Base-by-base conservation (phyloP, 2,888 invertebrate species). In the Endomychus coccineus region DNA sequence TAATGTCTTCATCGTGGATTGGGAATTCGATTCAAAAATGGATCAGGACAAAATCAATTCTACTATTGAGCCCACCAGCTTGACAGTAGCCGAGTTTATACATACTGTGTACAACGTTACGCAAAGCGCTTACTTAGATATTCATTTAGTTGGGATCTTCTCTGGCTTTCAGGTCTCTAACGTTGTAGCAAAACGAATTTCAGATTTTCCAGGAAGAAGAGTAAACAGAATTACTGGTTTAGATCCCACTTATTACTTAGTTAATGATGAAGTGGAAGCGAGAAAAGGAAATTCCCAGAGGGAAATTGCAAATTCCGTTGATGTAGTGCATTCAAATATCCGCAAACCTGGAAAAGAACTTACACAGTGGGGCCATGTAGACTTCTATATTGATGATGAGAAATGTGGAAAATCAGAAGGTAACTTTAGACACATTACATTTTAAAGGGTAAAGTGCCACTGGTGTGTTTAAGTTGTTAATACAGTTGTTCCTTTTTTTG, bases 181-280 rank as follows among this genome's bases (percentile, higher is more conserved):
- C 23, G 30, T 34, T 11, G 42, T 44, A 14, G 40, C 33, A 7
- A 17, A 30, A 32, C 42, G 40, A 28, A 13, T 45, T 23, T 29
- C 22, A 35, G 45, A 40, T 21, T 27, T 39, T 27, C 35, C 31
- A 5, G 34, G 33, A 30, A 44, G 44, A 34, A 49, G 44, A 40
- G 34, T 50, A 19, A 43, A 45, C 39, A 48, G 50, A 29, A 39
- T 50, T 27, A 50, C 46, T 15, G 43, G 40, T 12, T 27, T 49
- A 12, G 44, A 49, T 41, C 49, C 49, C 9, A 34, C 38, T 25
- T 39, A 46, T 35, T 36, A 44, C 36, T 40, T 40, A 29, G 40
- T 39, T 34, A 42, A 33, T 28, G 35, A 36, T 16, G 41, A 32
- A 17, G 23, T 28, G 19, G 16, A 11, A 3, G 14, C 15, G 1